A percentile compares a stretch with the other conserved stretches of the same genome.
These are phyloP conservation scores for Sterna hirundo DNA, from an alignment of 2,113 vertebrate species.

Conservation along the genomic window DNA sequence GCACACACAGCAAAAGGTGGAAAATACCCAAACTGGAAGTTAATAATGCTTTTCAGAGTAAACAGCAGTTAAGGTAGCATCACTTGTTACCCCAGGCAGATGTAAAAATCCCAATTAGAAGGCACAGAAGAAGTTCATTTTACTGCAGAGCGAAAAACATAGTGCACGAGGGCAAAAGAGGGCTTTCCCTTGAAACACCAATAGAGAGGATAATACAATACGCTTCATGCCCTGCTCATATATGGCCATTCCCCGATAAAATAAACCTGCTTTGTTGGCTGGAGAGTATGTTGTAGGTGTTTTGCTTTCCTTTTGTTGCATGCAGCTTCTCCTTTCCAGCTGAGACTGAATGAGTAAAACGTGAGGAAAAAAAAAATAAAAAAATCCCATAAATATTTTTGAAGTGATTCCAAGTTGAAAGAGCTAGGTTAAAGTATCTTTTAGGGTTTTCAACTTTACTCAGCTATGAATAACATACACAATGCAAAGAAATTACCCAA, in stretches of 20 bases:
- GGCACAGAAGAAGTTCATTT: not conserved
- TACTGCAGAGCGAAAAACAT: not conserved
- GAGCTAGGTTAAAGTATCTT: not conserved
- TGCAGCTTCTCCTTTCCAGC: not conserved
- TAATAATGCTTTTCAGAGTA: not conserved
- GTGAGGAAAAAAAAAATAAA: not conserved
- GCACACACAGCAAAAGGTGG: not conserved
- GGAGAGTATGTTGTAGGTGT: not conserved
- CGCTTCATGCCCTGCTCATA: not conserved
- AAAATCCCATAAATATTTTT: not conserved
- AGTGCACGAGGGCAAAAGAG: not conserved
- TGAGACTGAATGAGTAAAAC: not conserved
- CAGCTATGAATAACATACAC: not conserved
- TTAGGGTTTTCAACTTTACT: not conserved
- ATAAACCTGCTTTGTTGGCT: not conserved
- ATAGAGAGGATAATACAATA: not conserved
- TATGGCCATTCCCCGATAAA: not conserved
- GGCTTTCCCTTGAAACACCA: not conserved
- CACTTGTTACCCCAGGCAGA: not conserved
- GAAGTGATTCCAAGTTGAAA: not conserved
- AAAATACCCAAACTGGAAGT: slow-evolving; percentile 4
- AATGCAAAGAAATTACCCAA: slow-evolving; percentile 5
- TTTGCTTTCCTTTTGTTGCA: not conserved
- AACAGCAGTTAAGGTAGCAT: not conserved
- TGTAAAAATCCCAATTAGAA: slow-evolving; percentile 7